Conservation (phyloP, 2,113 vertebrate genomes). For the Rallus limicola region DNA sequence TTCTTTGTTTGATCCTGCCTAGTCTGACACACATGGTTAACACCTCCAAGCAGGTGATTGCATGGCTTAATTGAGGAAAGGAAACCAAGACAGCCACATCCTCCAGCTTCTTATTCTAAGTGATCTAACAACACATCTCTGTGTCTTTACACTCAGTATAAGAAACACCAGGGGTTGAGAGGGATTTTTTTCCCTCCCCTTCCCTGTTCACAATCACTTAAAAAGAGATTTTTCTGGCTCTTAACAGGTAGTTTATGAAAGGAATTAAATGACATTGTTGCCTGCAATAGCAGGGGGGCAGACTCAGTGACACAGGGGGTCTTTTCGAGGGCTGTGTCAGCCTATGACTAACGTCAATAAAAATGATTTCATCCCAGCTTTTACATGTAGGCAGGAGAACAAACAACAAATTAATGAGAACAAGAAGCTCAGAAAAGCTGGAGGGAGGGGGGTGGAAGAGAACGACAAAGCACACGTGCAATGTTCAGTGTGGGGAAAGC, state of each 20-base stretch:
- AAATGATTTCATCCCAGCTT: constrained; percentile 37
- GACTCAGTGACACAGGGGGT: constrained; percentile 1
- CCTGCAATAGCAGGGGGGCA: not conserved
- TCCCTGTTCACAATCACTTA: not conserved
- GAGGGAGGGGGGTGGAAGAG: not conserved
- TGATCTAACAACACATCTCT: not conserved
- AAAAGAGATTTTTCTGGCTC: constrained; percentile 3
- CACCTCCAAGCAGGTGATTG: not conserved
- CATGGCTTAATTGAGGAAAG: not conserved
- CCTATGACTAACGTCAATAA: constrained; percentile 25
- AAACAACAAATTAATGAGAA: constrained; percentile 50
- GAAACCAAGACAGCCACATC: not conserved
- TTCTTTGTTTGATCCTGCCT: not conserved
- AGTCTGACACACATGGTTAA: not conserved
- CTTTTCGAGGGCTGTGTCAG: not conserved
- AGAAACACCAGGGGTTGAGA: not conserved
- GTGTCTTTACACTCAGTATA: not conserved
- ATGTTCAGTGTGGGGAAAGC: not conserved
- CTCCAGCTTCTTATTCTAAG: not conserved
- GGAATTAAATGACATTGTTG: not conserved
- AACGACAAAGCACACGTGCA: not conserved
- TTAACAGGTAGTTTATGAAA: constrained; percentile 37
- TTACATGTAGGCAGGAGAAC: not conserved
- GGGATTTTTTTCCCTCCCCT: not conserved
- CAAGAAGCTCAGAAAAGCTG: constrained; percentile 26